phyloP scores from a whole-genome alignment of 2,797 vertebrate genomes.

The Pteropus rufus region DNA sequence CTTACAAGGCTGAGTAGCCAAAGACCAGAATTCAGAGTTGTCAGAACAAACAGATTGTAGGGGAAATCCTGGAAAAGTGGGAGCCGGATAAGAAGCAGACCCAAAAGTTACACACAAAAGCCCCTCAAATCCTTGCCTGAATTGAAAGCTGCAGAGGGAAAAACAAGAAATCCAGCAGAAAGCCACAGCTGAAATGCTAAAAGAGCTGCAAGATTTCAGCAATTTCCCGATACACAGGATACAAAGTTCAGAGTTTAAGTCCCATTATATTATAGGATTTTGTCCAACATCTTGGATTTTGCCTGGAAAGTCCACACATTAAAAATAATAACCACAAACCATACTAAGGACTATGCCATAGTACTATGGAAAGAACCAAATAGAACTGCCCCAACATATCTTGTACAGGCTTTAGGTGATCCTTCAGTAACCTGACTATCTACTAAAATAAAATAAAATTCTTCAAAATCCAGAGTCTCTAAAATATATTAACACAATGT shows the following conservation, averaged over 20 bases:
- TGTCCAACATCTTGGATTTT: not conserved
- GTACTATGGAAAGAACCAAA: not conserved
- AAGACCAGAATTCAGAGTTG: not conserved
- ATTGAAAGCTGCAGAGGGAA: not conserved
- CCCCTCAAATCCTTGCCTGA: not conserved
- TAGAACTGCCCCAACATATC: not conserved
- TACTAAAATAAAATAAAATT: not conserved
- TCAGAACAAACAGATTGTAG: not conserved
- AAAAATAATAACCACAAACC: not conserved
- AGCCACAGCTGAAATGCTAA: not conserved
- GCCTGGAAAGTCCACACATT: not conserved
- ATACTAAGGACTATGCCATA: not conserved
- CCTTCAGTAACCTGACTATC: not conserved
- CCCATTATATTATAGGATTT: not conserved
- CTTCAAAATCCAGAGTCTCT: not conserved
- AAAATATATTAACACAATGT: not conserved
- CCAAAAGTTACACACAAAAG: not conserved
- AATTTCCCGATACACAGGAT: not conserved
- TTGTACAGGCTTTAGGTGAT: not conserved
- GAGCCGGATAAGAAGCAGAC: not conserved
- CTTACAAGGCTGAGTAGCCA: not conserved
- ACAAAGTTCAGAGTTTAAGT: not conserved
- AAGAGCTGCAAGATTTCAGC: not conserved
- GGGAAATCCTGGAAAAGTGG: not conserved
- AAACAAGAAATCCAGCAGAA: not conserved